Conservation (phyloP, 2,888 invertebrate genomes). For the Callosobruchus maculatus region DNA sequence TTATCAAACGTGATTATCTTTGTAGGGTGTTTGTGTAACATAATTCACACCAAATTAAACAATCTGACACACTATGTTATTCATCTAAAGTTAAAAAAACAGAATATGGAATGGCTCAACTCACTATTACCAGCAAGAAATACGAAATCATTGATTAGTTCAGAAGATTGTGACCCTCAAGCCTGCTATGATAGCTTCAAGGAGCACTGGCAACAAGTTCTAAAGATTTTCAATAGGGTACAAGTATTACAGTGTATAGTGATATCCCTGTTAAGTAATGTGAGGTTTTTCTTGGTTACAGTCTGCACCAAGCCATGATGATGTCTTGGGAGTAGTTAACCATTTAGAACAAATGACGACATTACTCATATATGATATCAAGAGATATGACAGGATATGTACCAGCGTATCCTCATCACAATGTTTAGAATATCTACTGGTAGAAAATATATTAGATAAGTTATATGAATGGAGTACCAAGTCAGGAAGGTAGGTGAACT, state of each 20-base stretch:
- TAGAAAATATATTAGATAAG: constrained; percentile 82
- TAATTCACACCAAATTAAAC: not conserved
- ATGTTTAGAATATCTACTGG: constrained; percentile 72
- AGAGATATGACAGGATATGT: constrained; percentile 54
- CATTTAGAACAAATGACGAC: constrained; percentile 90
- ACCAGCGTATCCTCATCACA: constrained; percentile 55
- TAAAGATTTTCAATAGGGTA: constrained; percentile 75
- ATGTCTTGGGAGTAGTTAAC: constrained; percentile 85
- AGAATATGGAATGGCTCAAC: constrained; percentile 45
- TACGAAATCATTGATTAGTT: constrained; percentile 30
- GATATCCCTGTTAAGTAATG: not conserved
- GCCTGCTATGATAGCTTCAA: constrained; percentile 91
- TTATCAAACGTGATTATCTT: not conserved
- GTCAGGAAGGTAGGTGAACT: constrained; percentile 66
- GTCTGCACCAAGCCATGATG: constrained; percentile 70
- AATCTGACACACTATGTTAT: not conserved
- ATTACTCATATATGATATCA: constrained; percentile 76
- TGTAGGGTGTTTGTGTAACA: not conserved
- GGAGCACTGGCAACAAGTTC: constrained; percentile 91
- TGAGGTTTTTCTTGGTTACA: constrained; percentile 33
- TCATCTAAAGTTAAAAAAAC: not conserved
- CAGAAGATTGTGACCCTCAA: constrained; percentile 63
- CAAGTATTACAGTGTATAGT: constrained; percentile 53
- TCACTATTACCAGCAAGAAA: constrained; percentile 34
- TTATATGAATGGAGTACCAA: constrained; percentile 82